Evolutionary conservation across 2,888 invertebrate genomes (phyloP), one percentile per base, ranked within the genome.

Genomic region (Galerucella pusilla): DNA sequence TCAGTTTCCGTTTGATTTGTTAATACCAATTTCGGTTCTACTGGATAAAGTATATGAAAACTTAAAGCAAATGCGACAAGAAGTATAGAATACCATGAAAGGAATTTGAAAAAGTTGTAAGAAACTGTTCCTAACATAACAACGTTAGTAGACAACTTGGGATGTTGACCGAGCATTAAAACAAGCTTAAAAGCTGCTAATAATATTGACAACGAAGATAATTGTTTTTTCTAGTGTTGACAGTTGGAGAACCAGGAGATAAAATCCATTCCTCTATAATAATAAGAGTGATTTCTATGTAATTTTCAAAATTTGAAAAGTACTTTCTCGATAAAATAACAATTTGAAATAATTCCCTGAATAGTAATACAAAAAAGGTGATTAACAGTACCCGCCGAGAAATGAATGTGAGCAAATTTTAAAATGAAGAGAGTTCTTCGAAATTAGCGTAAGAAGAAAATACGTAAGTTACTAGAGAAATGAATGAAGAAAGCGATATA

Each of bases 41-140:
- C 78, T 14, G 80, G 78, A 84, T 96, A 95, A 42, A 96, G 88
- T 20, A 94, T 93, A 84, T 93, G 94, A 83, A 96, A 96, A 80
- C 95, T 93, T 75, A 96, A 87, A 2, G 94, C 94, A 85, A 96
- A 96, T 0, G 96, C 95, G 46, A 95, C 88, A 35, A 96, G 93
- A 73, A 96, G 89, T 81, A 95, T 92, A 42, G 94, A 94, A 84
- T 96, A 96, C 89, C 95, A 93, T 0, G 92, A 88, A 12, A 96
- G 88, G 82, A 95, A 94, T 84, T 94, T 93, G 67, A 94, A 90
- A 85, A 96, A 96, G 82, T 94, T 95, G 84, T 90, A 90, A 0
- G 94, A 93, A 0, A 96, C 96, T 0, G 94, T 94, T 82, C 92
- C 92, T 77, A 96, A 88, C 94, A 96, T 96, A 25, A 94, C 93